Conservation (phyloP, 37 sponge, comb jelly and placozoan species). For the Haliclona indistincta region DNA sequence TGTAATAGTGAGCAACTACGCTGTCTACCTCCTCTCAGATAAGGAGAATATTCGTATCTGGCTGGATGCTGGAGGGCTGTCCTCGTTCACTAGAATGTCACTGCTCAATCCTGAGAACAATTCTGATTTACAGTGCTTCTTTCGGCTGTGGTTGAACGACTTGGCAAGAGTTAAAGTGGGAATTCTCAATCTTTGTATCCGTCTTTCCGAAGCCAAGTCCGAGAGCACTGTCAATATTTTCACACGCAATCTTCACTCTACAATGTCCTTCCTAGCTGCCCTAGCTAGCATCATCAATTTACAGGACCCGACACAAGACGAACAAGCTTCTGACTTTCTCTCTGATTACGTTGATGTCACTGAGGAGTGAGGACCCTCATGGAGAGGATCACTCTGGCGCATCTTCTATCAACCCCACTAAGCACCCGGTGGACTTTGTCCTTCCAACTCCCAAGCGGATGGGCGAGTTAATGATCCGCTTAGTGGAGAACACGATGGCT, state of each 20-base stretch:
- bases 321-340: constrained; percentile 24
- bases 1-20: constrained; percentile 54
- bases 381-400: background rate
- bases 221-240: constrained; percentile 2
- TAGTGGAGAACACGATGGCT: constrained; percentile 5
- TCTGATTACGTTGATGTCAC: constrained; percentile 34
- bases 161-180: constrained; percentile 42
- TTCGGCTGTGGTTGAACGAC: constrained; percentile 49
- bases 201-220: background rate
- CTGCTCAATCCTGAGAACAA: constrained; percentile 13
- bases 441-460: background rate
- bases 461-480: constrained; percentile 21
- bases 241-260: constrained; percentile 21
- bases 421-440: constrained; percentile 12
- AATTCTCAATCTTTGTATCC: constrained; percentile 30
- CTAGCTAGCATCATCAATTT: constrained; percentile 19
- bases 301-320: constrained; percentile 23
- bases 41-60: constrained; percentile 35
- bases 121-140: constrained; percentile 28
- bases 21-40: constrained; percentile 54
- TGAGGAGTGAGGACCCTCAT: background rate
- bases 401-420: background rate
- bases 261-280: constrained; percentile 35
- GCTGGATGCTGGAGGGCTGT: constrained; percentile 47
- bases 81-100: constrained; percentile 34